Base-by-base conservation (phyloP, 2,888 invertebrate species). In the Nemotelus nigrinus region DNA sequence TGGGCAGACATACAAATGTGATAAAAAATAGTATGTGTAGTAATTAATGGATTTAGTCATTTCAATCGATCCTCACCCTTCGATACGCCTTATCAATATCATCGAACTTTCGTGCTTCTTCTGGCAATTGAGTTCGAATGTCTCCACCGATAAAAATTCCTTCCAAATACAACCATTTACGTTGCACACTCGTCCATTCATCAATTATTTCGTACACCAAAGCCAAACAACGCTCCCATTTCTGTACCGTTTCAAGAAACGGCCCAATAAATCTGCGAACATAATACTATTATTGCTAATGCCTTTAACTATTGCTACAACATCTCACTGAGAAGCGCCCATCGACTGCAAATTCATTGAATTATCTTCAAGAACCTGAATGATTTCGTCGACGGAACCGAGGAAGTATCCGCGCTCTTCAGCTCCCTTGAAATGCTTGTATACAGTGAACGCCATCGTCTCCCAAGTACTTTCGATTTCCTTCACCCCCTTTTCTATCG, bases 131-230 rank as follows among this genome's bases (percentile, higher is more conserved):
- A 0, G 91, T 87, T 71, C 96, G 89, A 81, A 97, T 96, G 84
- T 97, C 97, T 3, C 95, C 95, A 0, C 94, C 95, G 0, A 96
- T 92, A 85, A 97, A 97, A 80, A 97, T 96, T 0, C 96, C 96
- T 85, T 97, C 97, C 80, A 97, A 88, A 84, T 97, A 96, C 80
- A 96, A 89, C 97, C 97, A 97, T 85, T 95, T 96, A 78, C 93
- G 89, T 85, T 97, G 97, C 2, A 95, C 93, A 2, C 91, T 90
- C 84, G 94, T 88, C 97, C 97, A 97, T 81, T 93, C 93, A 79
- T 96, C 96, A 2, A 97, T 91, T 4, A 96, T 94, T 86, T 96
- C 96, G 0, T 93, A 92, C 79, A 96, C 93, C 6, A 91, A 89
- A 0, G 95, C 92, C 82, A 97, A 87, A 2, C 90, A 90, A 79